phyloP scores from a whole-genome alignment of 2,113 vertebrate genomes.

The Sprattus sprattus region DNA sequence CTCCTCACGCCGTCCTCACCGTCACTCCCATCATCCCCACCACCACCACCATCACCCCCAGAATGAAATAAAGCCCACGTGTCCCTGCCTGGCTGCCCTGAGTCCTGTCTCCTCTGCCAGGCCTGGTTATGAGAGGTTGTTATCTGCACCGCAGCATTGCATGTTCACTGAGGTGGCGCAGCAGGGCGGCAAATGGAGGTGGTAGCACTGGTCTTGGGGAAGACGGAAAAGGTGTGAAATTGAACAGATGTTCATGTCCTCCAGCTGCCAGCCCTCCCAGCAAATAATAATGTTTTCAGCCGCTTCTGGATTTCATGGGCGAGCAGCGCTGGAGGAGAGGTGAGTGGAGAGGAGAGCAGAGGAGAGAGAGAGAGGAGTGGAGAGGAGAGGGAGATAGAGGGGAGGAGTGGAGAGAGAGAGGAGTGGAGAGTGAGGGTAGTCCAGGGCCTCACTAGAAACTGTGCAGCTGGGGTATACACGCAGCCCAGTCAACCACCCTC shows the following conservation, averaged over 20 bases:
- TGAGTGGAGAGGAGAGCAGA: neutral
- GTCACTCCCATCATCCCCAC: neutral
- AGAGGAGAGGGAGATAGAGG: neutral
- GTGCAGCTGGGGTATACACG: neutral
- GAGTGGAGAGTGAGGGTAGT: neutral
- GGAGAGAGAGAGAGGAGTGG: neutral
- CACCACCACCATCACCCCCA: neutral
- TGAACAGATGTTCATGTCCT: too few relatives aligned
- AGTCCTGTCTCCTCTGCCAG: neutral
- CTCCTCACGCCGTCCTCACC: neutral
- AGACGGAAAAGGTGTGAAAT: too few relatives aligned
- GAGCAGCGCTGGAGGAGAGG: neutral
- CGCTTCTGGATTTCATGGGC: too few relatives aligned
- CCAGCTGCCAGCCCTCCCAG: neutral
- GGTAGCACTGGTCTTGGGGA: too few relatives aligned
- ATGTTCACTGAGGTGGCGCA: too few relatives aligned
- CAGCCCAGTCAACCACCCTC: neutral
- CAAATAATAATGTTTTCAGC: too few relatives aligned
- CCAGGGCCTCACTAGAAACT: neutral
- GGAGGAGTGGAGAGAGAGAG: neutral
- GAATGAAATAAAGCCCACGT: too few relatives aligned
- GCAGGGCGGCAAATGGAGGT: too few relatives aligned
- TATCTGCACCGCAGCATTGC: neutral
- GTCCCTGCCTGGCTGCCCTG: too few relatives aligned
- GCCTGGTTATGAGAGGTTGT: neutral